Conservation (phyloP, 2,113 vertebrate species). For the Urocolius indicus region DNA sequence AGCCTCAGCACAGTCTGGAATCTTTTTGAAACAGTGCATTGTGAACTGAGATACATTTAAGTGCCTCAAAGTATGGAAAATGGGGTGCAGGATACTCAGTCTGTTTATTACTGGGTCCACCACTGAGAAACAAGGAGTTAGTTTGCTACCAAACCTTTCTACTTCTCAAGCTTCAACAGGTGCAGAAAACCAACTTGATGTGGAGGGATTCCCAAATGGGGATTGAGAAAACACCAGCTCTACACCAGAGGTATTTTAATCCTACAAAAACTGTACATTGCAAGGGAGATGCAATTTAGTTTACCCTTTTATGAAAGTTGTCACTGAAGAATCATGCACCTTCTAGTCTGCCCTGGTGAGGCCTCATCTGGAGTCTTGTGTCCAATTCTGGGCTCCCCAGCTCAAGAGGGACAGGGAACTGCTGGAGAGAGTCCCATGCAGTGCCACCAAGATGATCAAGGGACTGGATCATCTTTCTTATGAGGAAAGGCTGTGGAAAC, state of each 20-base stretch:
- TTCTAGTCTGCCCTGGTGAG: too few species aligned
- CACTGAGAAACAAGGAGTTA: background rate
- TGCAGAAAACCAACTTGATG: background rate
- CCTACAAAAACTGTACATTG: background rate
- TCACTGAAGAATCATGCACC: background rate
- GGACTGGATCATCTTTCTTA: too few species aligned
- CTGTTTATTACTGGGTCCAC: background rate
- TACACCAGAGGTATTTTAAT: background rate
- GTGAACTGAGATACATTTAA: background rate
- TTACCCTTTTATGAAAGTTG: background rate
- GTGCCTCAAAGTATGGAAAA: background rate
- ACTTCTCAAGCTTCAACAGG: background rate
- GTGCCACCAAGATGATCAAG: too few species aligned
- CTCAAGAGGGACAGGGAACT: too few species aligned
- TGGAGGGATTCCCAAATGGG: background rate
- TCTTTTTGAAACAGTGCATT: background rate
- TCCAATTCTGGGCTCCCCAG: too few species aligned
- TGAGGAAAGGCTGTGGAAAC: too few species aligned
- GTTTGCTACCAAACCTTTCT: background rate
- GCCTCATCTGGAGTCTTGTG: too few species aligned
- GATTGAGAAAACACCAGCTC: background rate
- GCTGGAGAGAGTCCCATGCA: too few species aligned
- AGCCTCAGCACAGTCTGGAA: background rate
- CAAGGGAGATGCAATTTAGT: background rate
- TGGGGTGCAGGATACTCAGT: background rate